A percentile compares a stretch with the other conserved stretches of the same genome.
Conservation (phyloP, 2,113 vertebrate genomes). For the Hydrolagus affinis region DNA sequence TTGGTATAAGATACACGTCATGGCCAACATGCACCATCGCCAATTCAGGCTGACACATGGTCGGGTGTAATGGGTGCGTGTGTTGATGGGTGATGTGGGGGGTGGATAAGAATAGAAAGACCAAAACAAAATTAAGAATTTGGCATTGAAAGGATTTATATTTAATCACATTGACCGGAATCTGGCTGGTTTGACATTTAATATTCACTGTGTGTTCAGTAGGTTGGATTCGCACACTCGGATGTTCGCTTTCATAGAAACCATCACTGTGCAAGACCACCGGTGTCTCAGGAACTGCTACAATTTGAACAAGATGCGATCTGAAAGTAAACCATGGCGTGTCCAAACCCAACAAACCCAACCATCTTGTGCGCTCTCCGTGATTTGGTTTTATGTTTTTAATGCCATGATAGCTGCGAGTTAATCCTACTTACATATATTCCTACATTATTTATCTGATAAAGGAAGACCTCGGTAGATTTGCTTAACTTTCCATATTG, state of each 20-base stretch:
- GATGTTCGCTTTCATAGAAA: slow-evolving; percentile 1
- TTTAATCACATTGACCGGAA: not conserved
- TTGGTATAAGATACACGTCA: not conserved
- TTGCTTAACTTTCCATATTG: slow-evolving; percentile 32
- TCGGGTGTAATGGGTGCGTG: not conserved
- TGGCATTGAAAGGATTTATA: not conserved
- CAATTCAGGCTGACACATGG: too few relatives aligned
- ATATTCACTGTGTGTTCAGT: slow-evolving; percentile 2
- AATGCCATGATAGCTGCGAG: slow-evolving; percentile 9
- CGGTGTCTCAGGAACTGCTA: slow-evolving; percentile 4
- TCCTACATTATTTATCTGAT: slow-evolving; percentile 22
- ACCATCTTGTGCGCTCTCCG: not conserved
- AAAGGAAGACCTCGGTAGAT: slow-evolving; percentile 4
- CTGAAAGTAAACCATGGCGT: slow-evolving; percentile 5
- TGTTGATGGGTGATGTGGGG: too few relatives aligned
- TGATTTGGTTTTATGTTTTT: slow-evolving; percentile 24
- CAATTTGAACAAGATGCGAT: slow-evolving; percentile 28
- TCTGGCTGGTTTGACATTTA: not conserved
- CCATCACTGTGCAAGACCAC: not conserved
- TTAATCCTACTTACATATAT: slow-evolving; percentile 7
- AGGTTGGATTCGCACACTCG: not conserved
- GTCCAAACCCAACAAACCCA: not conserved
- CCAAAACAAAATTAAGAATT: too few relatives aligned
- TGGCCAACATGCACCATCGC: not conserved
- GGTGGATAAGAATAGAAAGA: too few relatives aligned